Evolutionary conservation across 2,797 vertebrate genomes (phyloP), one percentile per base, ranked within the genome.

Genomic region (Alfaro cultratus): DNA sequence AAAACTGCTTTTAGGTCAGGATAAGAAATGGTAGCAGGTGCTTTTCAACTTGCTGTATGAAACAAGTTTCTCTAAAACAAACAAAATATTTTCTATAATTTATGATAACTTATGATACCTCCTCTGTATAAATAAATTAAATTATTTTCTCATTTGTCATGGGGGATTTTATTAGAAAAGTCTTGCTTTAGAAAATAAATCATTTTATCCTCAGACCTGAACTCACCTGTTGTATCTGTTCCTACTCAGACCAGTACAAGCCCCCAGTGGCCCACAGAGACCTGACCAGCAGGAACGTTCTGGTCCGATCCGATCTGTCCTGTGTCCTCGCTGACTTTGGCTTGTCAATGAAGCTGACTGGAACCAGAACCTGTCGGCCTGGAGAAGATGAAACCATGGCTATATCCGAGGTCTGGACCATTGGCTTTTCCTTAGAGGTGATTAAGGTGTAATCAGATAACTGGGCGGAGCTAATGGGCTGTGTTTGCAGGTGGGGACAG

Each of bases 301-400:
- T 99, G 86, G 97, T 99, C 5, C 97, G 97, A 83, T 96, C 95
- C 0, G 97, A 99, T 49, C 96, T 97, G 78, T 97, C 96, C 0
- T 98, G 97, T 83, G 97, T 98, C 3, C 97, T 99, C 74, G 97
- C 97, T 0, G 98, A 98, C 89, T 99, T 98, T 39, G 98, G 98
- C 0, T 95, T 99, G 83, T 99, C 97, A 80, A 98, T 99, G 98
- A 97, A 95, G 55, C 92, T 99, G 78, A 98, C 97, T 4, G 97
- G 97, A 80, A 97, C 96, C 85, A 94, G 96, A 41, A 87, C 97
- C 75, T 96, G 97, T 34, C 95, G 96, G 31, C 96, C 96, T 0
- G 97, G 97, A 53, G 98, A 99, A 71, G 97, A 98, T 26, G 97
- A 99, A 85, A 97, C 97, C 18, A 95, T 97, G 73, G 97, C 98